Base-by-base conservation (phyloP, 1,140 invertebrate species). In the Uloborus diversus region DNA sequence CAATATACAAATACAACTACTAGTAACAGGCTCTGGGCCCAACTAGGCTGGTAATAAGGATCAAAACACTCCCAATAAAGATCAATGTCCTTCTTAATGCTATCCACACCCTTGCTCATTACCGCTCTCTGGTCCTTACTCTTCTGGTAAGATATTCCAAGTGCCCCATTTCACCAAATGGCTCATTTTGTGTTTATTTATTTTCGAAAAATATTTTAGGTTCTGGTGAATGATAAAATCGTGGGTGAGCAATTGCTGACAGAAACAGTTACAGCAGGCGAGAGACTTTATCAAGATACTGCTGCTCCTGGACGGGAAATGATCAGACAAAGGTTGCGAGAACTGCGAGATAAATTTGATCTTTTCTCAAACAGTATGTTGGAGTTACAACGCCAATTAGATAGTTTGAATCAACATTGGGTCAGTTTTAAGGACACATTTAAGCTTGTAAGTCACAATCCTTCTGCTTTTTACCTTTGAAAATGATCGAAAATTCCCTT, bases 211-310 rank as follows among this genome's bases (percentile, higher is more conserved):
- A n/a, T n/a, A n/a, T 71, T 53, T 37, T 53, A 80, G 78, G 59
- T 68, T 28, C 62, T 81, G 17, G 64, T 81, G 13, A 70, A 69
- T 75, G 79, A 81, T 33, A 81, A 64, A 49, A 35, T 69, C 13
- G 47, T 42, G 62, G 80, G 71, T 20, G 65, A 82, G 17, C 73
- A 82, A 20, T 14, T 82, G 5, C 35, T 82, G 20, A 66, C 27
- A n/a, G 57, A 79, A 65, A 66, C 70, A 11, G 51, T 79, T 0
- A 65, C 71, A 57, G 51, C 76, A 17, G 95, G 94, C 4, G 96
- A 98, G 84, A 92, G 93, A 85, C 90, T 97, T 28, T 91, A 95
- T 80, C 94, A 95, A 0, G 94, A 97, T 86, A 98, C 96, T 4
- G 94, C 95, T 3, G 92, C 95, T 28, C 90, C 91, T 83, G 96